These are phyloP conservation scores for Urocynchramus pylzowi DNA, from an alignment of 2,113 vertebrate genomes.

Conservation along the genomic window DNA sequence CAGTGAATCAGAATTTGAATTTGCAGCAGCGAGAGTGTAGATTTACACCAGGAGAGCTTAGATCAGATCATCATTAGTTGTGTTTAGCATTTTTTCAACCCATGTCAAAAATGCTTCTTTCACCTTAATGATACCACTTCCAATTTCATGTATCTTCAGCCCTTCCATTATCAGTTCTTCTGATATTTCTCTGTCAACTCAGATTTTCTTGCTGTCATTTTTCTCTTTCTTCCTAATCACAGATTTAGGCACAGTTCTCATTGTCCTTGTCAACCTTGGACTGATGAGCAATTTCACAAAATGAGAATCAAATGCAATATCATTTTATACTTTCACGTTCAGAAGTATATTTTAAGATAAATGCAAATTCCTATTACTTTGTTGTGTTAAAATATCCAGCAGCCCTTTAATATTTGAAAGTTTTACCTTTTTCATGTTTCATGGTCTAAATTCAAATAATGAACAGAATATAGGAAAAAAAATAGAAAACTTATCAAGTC, in stretches of 20 bases:
- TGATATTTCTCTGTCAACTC: not conserved
- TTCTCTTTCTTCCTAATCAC: not conserved
- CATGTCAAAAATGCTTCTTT: not conserved
- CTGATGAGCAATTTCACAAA: constrained; percentile 4
- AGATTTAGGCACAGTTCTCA: not conserved
- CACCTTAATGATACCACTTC: not conserved
- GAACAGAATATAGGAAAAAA: not conserved
- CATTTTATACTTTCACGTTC: not conserved
- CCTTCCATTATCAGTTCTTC: not conserved
- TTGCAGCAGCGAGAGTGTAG: not conserved
- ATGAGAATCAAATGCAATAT: not conserved
- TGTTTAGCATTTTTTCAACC: not conserved
- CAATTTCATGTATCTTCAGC: not conserved
- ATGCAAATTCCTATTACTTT: not conserved
- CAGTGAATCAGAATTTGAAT: not conserved
- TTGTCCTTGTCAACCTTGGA: constrained; percentile 7
- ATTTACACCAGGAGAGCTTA: not conserved
- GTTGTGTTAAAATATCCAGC: not conserved
- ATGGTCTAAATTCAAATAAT: not conserved
- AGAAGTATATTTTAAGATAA: not conserved
- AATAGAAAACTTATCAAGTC: not conserved
- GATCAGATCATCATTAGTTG: not conserved
- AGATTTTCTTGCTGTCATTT: not conserved
- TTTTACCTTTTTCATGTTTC: not conserved
- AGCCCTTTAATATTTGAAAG: not conserved